These are phyloP conservation scores for Condylostylus longicornis DNA, from an alignment of 1,140 invertebrate species.

Conservation along the genomic window DNA sequence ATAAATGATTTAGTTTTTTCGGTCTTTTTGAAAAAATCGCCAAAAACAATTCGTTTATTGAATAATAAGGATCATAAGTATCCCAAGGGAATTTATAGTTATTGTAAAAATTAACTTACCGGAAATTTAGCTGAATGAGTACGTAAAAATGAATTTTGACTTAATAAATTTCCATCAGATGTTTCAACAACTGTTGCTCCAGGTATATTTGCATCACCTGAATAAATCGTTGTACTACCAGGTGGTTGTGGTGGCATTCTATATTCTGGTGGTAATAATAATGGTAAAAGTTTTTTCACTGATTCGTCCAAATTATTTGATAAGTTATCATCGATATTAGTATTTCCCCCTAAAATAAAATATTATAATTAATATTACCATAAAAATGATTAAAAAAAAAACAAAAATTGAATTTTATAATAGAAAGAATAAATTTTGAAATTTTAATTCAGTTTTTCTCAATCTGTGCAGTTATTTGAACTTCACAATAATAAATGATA, in stretches of 20 bases:
- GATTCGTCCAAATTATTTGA: background rate
- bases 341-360: background rate
- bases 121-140: conserved; percentile 67
- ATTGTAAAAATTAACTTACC: conserved; percentile 36
- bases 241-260: conserved; percentile 35
- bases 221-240: background rate
- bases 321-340: background rate
- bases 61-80: no score
- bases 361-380: background rate
- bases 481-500: no score
- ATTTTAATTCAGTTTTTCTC: no score
- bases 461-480: no score
- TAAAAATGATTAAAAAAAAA: background rate
- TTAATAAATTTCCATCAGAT: background rate
- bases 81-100: background rate
- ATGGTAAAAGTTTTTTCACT: conserved; percentile 34
- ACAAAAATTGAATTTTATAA: conserved; percentile 1
- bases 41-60: no score
- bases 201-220: conserved; percentile 1
- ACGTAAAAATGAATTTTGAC: conserved; percentile 29
- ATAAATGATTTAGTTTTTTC: no score
- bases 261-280: conserved; percentile 36
- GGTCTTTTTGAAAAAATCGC: no score
- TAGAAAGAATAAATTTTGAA: no score
- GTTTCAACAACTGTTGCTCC: background rate